Evolutionary conservation across 2,113 vertebrate genomes (phyloP).

Genomic region (Corythoichthys intestinalis): DNA sequence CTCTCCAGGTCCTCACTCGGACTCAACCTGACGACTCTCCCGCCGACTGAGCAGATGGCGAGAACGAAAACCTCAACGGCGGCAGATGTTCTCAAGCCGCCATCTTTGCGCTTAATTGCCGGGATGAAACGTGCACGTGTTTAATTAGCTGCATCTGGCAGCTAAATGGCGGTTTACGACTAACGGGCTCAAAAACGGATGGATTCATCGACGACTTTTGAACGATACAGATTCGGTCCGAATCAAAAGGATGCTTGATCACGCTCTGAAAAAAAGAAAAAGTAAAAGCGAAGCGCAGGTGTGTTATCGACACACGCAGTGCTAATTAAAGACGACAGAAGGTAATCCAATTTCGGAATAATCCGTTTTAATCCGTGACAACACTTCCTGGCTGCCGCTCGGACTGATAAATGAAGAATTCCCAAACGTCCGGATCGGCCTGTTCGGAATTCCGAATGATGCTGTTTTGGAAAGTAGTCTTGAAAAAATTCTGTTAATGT

Average conservation of each 20-base stretch:
- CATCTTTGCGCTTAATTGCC: background rate
- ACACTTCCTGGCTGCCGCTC: constrained; percentile 26
- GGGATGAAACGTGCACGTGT: background rate
- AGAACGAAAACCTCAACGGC: background rate
- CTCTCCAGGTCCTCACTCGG: no score
- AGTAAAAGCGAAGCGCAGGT: background rate
- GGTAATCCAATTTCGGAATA: constrained; percentile 30
- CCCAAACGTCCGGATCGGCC: background rate
- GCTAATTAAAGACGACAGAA: constrained; percentile 58
- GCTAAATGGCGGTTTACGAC: background rate
- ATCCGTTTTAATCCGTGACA: constrained; percentile 18
- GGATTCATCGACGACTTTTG: no score
- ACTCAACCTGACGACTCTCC: background rate
- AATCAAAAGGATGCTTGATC: background rate
- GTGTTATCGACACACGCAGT: constrained; percentile 46
- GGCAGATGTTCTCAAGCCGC: background rate
- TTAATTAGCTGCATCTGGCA: background rate
- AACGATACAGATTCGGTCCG: background rate
- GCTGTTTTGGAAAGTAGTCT: background rate
- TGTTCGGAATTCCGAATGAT: background rate
- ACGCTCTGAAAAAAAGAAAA: no score
- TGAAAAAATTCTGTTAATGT: background rate
- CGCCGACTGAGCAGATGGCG: background rate
- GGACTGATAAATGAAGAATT: constrained; percentile 6
- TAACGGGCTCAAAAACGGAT: no score